Base-by-base conservation (phyloP, 2,888 invertebrate species). In the Ennomos quercinarius region DNA sequence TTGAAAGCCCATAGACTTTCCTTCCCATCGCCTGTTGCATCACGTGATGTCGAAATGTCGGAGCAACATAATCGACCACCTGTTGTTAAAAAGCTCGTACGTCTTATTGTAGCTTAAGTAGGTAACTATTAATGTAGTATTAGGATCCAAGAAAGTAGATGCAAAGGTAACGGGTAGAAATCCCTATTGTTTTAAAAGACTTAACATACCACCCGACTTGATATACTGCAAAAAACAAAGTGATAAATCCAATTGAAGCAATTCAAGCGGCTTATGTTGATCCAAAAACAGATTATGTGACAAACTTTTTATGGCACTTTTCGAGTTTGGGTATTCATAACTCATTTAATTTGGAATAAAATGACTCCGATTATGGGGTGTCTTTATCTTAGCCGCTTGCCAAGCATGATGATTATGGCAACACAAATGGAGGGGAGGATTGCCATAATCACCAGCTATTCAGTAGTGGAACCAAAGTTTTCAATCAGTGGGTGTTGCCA, bases 231-330 rank as follows among this genome's bases (percentile, higher is more conserved):
- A 56, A 54, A n/a, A 61, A 49, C 39, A 56, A 64, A 67, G 55
- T 40, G 59, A 50, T 59, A 56, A 63, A 66, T 64, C 55, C 47
- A 65, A 62, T 49, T 61, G 53, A 47, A 50, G 17, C 46, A 52
- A 54, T 61, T 46, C 67, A 73, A 76, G 71, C 71, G 71, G 68
- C 61, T 70, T 63, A 67, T 65, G 62, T 66, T 71, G 69, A 71
- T 69, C 66, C 66, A 40, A 66, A 70, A 72, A 66, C 68, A 76
- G 74, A 73, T 70, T 68, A 61, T 45, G 49, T 46, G 57, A 58
- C 61, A 55, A 75, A 77, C 63, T 75, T 68, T 52, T 49, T 49
- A 38, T 51, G 63, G 63, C 67, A 67, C 71, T 73, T 69, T 71
- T 68, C 64, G 10, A 11, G 17, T 43, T 44, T 17, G 37, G 8